Evolutionary conservation across 2,888 invertebrate genomes (phyloP).

Genomic region (Eudemis profundana): DNA sequence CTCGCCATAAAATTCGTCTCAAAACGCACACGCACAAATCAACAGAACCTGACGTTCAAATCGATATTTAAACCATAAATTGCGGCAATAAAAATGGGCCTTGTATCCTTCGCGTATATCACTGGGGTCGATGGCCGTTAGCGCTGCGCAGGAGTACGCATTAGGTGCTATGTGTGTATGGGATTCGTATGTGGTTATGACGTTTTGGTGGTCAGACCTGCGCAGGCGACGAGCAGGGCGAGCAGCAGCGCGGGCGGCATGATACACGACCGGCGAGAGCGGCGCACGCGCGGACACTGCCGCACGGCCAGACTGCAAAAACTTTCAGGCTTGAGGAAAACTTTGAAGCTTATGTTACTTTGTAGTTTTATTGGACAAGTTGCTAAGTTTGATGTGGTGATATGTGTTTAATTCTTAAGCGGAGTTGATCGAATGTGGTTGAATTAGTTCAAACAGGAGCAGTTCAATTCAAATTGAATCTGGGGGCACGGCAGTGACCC

Average conservation of each 20-base stretch:
- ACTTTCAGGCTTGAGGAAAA: slow-evolving; percentile 27
- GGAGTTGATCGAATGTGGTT: no score
- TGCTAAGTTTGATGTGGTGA: background rate
- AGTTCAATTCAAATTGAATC: no score
- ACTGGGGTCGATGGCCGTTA: slow-evolving; percentile 74
- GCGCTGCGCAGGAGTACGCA: slow-evolving; percentile 57
- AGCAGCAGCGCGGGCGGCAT: slow-evolving; percentile 49
- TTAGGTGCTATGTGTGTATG: background rate
- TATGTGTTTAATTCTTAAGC: slow-evolving; percentile 3
- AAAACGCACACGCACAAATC: slow-evolving; percentile 30
- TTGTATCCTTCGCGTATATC: slow-evolving; percentile 68
- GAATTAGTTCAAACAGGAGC: no score
- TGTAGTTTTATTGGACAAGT: background rate
- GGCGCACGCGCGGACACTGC: slow-evolving; percentile 35
- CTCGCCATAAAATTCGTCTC: slow-evolving; percentile 22
- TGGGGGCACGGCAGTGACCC: no score
- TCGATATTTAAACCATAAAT: slow-evolving; percentile 47
- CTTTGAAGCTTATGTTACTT: slow-evolving; percentile 23
- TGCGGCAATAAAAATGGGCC: slow-evolving; percentile 47
- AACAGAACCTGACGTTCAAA: slow-evolving; percentile 45
- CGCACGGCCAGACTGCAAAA: slow-evolving; percentile 14
- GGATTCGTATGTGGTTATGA: background rate
- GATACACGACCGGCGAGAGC: slow-evolving; percentile 40
- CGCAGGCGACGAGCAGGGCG: slow-evolving; percentile 53
- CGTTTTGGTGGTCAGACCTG: slow-evolving; percentile 54